phyloP scores from a whole-genome alignment of 1,140 invertebrate species.

The Trypoxylus dichotomus region DNA sequence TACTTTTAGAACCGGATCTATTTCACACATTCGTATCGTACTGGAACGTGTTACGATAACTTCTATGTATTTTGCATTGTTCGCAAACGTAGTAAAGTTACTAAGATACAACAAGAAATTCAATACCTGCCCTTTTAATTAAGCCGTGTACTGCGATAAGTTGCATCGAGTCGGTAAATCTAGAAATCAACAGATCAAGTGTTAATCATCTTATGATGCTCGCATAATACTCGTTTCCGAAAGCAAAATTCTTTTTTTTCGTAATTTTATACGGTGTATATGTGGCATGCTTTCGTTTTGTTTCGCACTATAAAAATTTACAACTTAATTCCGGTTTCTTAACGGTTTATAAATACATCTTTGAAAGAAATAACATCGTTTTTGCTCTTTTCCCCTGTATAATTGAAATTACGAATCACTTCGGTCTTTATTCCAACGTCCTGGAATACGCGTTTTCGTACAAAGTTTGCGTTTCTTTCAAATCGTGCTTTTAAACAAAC shows the following conservation, averaged over 20 bases:
- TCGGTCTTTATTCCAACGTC: neutral
- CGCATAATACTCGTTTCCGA: neutral
- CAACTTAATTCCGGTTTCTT: constrained; percentile 4
- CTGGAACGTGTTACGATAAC: too few species aligned
- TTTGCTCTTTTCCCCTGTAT: neutral
- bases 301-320: neutral
- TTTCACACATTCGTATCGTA: too few species aligned
- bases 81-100: too few species aligned
- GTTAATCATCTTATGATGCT: too few species aligned
- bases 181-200: too few species aligned
- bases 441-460: neutral
- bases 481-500: neutral
- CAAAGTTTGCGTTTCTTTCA: neutral
- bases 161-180: too few species aligned
- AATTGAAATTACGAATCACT: neutral
- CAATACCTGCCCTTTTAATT: too few species aligned
- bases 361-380: neutral
- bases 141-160: too few species aligned
- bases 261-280: neutral
- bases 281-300: neutral
- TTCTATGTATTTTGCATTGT: too few species aligned
- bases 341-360: neutral
- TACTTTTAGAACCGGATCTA: too few species aligned
- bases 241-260: neutral
- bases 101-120: too few species aligned